These are phyloP conservation scores for Sycophila texana DNA, from an alignment of 2,888 invertebrate genomes.

Conservation along the genomic window DNA sequence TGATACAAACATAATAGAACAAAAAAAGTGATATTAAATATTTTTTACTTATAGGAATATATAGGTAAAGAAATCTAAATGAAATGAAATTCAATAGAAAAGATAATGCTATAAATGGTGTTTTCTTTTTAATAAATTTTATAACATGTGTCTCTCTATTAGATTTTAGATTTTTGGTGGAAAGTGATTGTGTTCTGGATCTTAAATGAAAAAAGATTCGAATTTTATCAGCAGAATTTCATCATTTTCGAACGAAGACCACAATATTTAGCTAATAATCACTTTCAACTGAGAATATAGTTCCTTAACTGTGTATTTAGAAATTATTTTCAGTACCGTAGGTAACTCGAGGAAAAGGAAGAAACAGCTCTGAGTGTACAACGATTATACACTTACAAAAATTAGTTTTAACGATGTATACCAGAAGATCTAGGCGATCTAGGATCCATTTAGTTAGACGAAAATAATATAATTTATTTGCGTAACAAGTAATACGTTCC, in stretches of 20 bases:
- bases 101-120: conserved; percentile 7
- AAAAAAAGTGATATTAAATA: neutral
- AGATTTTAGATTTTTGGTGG: conserved; percentile 45
- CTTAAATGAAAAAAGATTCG: neutral
- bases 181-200: conserved; percentile 6
- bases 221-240: neutral
- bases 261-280: conserved; percentile 6
- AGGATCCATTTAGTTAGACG: conserved; percentile 72
- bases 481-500: conserved; percentile 69
- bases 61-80: conserved; percentile 5
- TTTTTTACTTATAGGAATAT: conserved; percentile 25
- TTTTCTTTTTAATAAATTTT: conserved; percentile 17
- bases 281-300: conserved; percentile 42
- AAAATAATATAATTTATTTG: conserved; percentile 66
- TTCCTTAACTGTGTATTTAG: conserved; percentile 45
- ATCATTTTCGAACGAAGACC: too few relatives aligned
- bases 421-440: conserved; percentile 65
- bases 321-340: conserved; percentile 60
- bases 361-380: conserved; percentile 46
- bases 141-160: conserved; percentile 31
- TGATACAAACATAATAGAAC: conserved; percentile 14
- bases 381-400: conserved; percentile 57
- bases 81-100: conserved; percentile 1
- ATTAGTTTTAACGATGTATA: conserved; percentile 57
- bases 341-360: conserved; percentile 53